Percentiles rank a stretch among this genome's conserved stretches.
Conservation (phyloP, 2,113 vertebrate species). For the Ciconia maguari region DNA sequence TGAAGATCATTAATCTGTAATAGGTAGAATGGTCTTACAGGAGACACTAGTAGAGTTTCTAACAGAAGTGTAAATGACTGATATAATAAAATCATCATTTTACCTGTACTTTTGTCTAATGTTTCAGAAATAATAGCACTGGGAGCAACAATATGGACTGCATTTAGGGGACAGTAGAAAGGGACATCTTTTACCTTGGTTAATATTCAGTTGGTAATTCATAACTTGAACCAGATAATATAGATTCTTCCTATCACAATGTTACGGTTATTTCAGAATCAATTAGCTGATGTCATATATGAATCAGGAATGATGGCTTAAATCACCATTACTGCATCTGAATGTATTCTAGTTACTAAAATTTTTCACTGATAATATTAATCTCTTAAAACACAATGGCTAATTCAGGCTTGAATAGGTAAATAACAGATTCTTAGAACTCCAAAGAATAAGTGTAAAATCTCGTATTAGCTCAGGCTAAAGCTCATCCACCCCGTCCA, state of each 20-base stretch:
- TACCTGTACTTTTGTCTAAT: background rate
- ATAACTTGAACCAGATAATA: background rate
- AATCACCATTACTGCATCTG: background rate
- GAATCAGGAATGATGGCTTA: background rate
- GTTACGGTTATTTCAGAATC: slow-evolving; percentile 6
- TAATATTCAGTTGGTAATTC: background rate
- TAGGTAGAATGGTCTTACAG: background rate
- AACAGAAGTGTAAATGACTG: background rate
- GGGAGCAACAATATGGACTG: background rate
- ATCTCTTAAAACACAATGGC: background rate
- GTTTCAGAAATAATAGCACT: background rate
- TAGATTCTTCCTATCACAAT: background rate
- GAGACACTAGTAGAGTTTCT: background rate
- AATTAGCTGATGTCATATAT: background rate
- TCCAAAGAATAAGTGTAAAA: background rate
- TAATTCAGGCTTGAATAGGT: background rate
- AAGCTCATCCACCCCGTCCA: background rate
- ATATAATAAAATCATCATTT: background rate
- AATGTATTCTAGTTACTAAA: background rate
- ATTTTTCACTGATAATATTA: background rate
- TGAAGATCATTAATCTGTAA: background rate
- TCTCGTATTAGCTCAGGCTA: background rate
- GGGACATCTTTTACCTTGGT: background rate
- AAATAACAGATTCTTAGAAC: background rate
- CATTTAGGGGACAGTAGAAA: background rate